Evolutionary conservation across 2,888 invertebrate species (phyloP).

Genomic region (Mesoligia furuncula): DNA sequence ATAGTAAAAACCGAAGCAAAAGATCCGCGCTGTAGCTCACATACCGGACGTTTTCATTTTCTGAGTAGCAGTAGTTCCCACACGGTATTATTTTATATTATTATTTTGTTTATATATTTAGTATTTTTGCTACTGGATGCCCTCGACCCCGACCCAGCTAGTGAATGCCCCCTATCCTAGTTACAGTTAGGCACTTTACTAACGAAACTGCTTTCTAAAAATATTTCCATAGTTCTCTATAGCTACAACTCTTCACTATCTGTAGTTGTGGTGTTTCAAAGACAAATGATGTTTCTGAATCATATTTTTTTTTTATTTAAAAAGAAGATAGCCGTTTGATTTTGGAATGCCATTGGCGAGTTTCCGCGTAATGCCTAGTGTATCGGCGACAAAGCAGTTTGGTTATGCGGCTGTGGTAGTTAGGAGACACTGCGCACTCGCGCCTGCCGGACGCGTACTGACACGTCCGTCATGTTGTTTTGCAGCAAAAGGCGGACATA

Average conservation of each 20-base stretch:
- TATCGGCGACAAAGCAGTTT: constrained; percentile 83
- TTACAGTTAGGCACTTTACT: constrained; percentile 84
- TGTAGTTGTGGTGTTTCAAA: constrained; percentile 83
- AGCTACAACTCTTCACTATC: constrained; percentile 78
- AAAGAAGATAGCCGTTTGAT: constrained; percentile 70
- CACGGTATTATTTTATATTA: constrained; percentile 79
- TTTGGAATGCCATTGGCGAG: constrained; percentile 80
- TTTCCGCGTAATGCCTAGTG: constrained; percentile 71
- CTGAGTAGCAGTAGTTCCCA: constrained; percentile 84
- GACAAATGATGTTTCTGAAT: constrained; percentile 70
- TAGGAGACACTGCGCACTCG: constrained; percentile 57
- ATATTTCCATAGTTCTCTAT: constrained; percentile 71
- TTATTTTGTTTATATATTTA: constrained; percentile 80
- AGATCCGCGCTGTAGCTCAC: constrained; percentile 85
- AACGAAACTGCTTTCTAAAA: constrained; percentile 85
- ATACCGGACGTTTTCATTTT: constrained; percentile 84
- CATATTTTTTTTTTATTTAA: background rate
- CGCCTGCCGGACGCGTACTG: constrained; percentile 76
- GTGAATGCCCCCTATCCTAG: constrained; percentile 87
- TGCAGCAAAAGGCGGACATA: constrained; percentile 91
- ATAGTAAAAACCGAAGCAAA: constrained; percentile 50
- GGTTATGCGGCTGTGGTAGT: constrained; percentile 70
- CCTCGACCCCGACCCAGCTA: constrained; percentile 87
- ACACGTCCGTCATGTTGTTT: constrained; percentile 87
- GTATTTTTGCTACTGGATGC: constrained; percentile 88